Evolutionary conservation across 2,797 vertebrate genomes (phyloP).

Genomic region (Enteromius paludinosus): DNA sequence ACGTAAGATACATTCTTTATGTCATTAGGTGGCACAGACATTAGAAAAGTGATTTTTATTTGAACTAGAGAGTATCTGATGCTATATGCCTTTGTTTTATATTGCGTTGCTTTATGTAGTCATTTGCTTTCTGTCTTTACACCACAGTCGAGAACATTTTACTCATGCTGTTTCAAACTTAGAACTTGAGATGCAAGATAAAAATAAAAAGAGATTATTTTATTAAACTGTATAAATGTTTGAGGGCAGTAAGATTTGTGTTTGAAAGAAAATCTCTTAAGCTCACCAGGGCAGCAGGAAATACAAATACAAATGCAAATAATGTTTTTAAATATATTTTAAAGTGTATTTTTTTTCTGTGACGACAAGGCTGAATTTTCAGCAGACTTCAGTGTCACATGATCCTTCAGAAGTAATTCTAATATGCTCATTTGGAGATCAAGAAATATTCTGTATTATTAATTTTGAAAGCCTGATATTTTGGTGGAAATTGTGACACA

Average conservation of each 20-base stretch:
- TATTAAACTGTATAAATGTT: neutral
- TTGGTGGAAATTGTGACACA: neutral
- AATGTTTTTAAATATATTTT: neutral
- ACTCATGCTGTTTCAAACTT: neutral
- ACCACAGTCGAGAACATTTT: neutral
- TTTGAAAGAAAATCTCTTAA: neutral
- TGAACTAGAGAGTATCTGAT: constrained; percentile 30
- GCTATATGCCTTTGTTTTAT: neutral
- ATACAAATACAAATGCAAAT: neutral
- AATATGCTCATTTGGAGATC: neutral
- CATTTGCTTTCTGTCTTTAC: neutral
- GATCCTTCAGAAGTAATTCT: neutral
- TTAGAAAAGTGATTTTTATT: constrained; percentile 17
- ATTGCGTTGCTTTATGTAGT: neutral
- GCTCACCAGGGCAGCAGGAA: neutral
- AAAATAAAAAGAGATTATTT: neutral
- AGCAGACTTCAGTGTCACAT: neutral
- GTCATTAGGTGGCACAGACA: constrained; percentile 34
- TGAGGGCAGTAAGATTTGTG: neutral
- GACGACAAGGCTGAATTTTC: neutral
- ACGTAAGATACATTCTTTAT: constrained; percentile 77
- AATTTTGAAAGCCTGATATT: neutral
- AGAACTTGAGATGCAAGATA: constrained; percentile 3
- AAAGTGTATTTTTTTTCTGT: neutral
- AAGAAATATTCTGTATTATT: neutral